Evolutionary conservation across 2,113 vertebrate genomes (phyloP).

Genomic region (Atrichornis clamosus): DNA sequence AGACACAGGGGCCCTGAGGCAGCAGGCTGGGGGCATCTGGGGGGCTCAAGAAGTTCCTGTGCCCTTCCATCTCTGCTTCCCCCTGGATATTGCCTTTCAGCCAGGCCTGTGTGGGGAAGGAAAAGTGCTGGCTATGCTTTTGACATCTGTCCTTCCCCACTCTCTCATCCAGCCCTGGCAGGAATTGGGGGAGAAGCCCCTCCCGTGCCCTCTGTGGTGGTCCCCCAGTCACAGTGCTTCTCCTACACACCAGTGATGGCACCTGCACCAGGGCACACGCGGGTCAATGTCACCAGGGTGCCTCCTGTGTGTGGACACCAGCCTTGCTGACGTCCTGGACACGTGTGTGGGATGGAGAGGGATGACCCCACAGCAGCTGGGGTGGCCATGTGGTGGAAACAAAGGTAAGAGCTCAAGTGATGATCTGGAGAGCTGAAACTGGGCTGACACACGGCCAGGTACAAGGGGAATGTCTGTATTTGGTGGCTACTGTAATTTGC

Average conservation of each 20-base stretch:
- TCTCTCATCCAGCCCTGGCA: background rate
- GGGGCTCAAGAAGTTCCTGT: background rate
- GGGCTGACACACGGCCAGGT: background rate
- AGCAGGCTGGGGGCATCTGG: accelerated
- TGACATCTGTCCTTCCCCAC: background rate
- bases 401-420: background rate
- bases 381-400: accelerated
- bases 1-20: background rate
- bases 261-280: accelerated
- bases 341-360: background rate
- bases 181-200: background rate
- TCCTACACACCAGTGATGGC: accelerated
- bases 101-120: background rate
- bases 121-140: background rate
- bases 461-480: background rate
- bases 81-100: background rate
- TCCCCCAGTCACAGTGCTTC: background rate
- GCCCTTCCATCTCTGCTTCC: accelerated
- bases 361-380: accelerated
- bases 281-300: background rate
- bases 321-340: background rate
- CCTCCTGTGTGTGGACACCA: background rate
- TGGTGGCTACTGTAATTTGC: background rate
- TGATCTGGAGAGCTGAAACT: background rate
- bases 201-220: background rate